Conservation (phyloP, 2,888 invertebrate species). For the Dicyrtomina minuta region DNA sequence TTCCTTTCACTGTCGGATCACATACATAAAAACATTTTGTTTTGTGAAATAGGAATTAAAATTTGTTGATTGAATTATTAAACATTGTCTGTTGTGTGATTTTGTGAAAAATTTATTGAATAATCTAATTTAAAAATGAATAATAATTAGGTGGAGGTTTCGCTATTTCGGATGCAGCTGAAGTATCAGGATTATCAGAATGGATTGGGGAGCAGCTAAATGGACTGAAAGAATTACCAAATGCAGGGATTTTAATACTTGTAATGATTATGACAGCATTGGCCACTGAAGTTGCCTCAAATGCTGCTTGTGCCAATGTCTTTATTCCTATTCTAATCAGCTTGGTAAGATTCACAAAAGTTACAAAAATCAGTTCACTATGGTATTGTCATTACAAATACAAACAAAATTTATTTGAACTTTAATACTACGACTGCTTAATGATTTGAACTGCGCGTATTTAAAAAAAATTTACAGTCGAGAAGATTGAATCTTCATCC, state of each 20-base stretch:
- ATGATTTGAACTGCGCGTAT: too few species aligned
- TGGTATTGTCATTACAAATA: too few species aligned
- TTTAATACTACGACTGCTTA: too few species aligned
- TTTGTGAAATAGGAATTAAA: neutral
- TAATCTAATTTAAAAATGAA: constrained; percentile 14
- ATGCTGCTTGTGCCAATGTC: constrained; percentile 86
- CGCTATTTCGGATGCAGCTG: constrained; percentile 83
- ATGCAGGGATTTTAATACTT: constrained; percentile 69
- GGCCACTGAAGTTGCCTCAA: constrained; percentile 85
- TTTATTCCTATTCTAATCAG: constrained; percentile 80
- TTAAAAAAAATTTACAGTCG: too few species aligned
- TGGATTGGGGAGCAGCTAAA: constrained; percentile 72
- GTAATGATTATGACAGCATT: constrained; percentile 76
- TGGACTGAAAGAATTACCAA: constrained; percentile 66
- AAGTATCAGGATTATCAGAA: constrained; percentile 72
- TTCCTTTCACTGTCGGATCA: neutral
- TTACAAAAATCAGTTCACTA: too few species aligned
- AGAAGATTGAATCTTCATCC: constrained; percentile 75
- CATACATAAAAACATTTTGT: neutral
- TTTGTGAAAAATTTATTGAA: neutral
- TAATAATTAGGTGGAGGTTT: constrained; percentile 75
- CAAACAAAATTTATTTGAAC: too few species aligned
- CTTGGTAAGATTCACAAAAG: constrained; percentile 62
- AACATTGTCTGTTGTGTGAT: too few species aligned
- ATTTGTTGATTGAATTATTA: neutral